Conservation (phyloP, 2,797 vertebrate genomes). For the Sebastes variabilis region DNA sequence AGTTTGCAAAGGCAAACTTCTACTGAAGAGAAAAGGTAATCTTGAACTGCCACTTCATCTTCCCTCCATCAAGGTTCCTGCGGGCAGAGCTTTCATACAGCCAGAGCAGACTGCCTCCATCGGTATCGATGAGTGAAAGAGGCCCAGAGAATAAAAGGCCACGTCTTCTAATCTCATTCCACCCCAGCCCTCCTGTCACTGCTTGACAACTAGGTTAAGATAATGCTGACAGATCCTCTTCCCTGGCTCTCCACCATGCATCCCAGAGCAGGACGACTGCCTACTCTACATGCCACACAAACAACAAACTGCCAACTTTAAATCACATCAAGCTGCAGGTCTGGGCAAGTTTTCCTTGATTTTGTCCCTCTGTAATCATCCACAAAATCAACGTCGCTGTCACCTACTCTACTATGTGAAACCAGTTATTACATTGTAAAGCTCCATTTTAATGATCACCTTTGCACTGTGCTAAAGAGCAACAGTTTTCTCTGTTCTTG, state of each 20-base stretch:
- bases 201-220: constrained; percentile 60
- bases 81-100: constrained; percentile 1
- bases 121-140: constrained; percentile 42
- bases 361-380: background rate
- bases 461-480: background rate
- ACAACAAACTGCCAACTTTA: constrained; percentile 3
- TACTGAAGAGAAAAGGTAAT: background rate
- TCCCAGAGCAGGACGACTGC: background rate
- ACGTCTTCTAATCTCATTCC: constrained; percentile 63
- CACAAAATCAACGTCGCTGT: background rate
- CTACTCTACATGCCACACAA: background rate
- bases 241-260: constrained; percentile 5
- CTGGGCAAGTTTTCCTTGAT: background rate
- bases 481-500: background rate
- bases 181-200: constrained; percentile 42
- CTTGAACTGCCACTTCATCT: background rate
- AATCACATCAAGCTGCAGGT: background rate
- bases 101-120: background rate
- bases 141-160: constrained; percentile 43
- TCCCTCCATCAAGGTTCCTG: background rate
- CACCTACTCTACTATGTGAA: background rate
- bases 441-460: background rate
- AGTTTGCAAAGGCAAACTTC: background rate
- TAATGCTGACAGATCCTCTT: constrained; percentile 62
- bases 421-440: background rate